Percentiles rank a stretch among this genome's conserved stretches.
These are phyloP conservation scores for Melanostoma scalare DNA, from an alignment of 2,888 invertebrate species.

Conservation along the genomic window DNA sequence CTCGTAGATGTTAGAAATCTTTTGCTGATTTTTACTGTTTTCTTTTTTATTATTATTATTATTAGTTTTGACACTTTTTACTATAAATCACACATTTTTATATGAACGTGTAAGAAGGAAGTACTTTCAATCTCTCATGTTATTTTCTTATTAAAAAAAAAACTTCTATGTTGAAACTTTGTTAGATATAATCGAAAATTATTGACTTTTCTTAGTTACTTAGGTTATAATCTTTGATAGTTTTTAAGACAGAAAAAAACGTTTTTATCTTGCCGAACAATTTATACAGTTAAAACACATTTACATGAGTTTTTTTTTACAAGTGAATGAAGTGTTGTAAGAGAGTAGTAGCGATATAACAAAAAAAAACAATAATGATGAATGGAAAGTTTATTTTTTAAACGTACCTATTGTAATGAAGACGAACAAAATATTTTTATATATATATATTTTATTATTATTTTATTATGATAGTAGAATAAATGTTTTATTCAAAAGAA, in stretches of 20 bases:
- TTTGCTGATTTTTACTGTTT: constrained; percentile 50
- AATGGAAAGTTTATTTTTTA: constrained; percentile 67
- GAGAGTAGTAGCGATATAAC: constrained; percentile 43
- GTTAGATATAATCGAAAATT: constrained; percentile 67
- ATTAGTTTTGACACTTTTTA: constrained; percentile 57
- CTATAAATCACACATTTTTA: constrained; percentile 45
- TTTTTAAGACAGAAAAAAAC: constrained; percentile 59
- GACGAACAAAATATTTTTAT: constrained; percentile 70
- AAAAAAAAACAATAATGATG: constrained; percentile 23
- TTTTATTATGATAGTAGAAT: constrained; percentile 73
- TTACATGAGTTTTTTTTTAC: constrained; percentile 58
- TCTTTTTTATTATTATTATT: constrained; percentile 17
- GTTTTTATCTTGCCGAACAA: constrained; percentile 73
- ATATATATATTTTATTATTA: constrained; percentile 73
- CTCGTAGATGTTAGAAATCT: constrained; percentile 28
- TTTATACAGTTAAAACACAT: constrained; percentile 48
- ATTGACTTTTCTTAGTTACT: constrained; percentile 53
- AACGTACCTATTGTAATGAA: constrained; percentile 71
- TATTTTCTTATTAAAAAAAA: constrained; percentile 53
- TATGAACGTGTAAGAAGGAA: neutral
- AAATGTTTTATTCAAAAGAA: constrained; percentile 73
- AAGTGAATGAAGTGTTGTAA: constrained; percentile 64
- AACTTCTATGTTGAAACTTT: constrained; percentile 67
- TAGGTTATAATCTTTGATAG: constrained; percentile 35
- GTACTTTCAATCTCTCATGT: constrained; percentile 51